Base-by-base conservation (phyloP, 2,797 vertebrate species). In the Pelochelys cantorii region DNA sequence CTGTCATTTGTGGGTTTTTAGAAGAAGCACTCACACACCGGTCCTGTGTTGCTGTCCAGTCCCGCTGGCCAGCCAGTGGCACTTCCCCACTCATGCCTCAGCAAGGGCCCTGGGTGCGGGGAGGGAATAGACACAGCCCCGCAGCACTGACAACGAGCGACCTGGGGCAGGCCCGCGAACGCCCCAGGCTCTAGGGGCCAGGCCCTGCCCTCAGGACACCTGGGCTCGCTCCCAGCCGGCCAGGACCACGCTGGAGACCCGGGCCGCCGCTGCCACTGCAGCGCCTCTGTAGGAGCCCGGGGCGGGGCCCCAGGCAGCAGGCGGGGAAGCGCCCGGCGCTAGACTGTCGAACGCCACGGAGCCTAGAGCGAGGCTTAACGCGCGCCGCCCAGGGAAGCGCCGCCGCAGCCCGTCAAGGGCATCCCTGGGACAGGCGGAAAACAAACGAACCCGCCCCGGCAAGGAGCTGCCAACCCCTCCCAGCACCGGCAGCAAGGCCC, bases 321-420 rank as follows among this genome's bases (percentile, higher is more conserved):
- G 54, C 54, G 20, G 79, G 11, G 18, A 37, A 14, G 55, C 23
- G 55, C 5, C 79, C 29, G 27, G 79, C 12, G 31, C 55, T 1
- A 54, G 79, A n/a, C 57, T 60, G 37, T 56, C 5, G 11, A 53
- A 54, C 20, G 11, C 20, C n/a, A 34, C 55, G 79, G 55, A n/a
- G 55, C 17, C 56, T 22, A 22, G 12, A 4, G 77, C 48, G 27
- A 29, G 14, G 77, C 13, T 8, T 20, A 62, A 62, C 60, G 29
- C 27, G 60, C 29, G 37, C 37, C 37, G 37, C 37, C 23, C 62
- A 9, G 62, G 23, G 31, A 8, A 12, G 62, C 10, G 62, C 62
- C 10, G 65, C 65, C 34, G 25, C 55, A 12, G 53, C 85, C 34
- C 18, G 62, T 75, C 88, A 92, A 94, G 94, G 96, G 54, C 90